Percentiles rank a stretch among this genome's conserved stretches.
phyloP scores from a whole-genome alignment of 2,797 vertebrate species.

The Cygnus olor region DNA sequence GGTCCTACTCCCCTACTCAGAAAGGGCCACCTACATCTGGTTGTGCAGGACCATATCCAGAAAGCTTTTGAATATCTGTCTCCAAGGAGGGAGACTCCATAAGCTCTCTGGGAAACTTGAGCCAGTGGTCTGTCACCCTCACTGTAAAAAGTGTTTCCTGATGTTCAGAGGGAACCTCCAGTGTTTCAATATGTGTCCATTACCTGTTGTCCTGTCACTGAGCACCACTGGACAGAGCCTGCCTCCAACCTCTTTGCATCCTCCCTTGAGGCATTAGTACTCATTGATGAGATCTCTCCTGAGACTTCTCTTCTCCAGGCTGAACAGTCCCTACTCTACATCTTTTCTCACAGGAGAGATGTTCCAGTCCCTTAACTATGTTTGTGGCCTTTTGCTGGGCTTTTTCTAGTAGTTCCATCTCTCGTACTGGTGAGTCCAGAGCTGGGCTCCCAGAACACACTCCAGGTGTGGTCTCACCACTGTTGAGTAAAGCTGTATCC shows the following conservation, averaged over 20 bases:
- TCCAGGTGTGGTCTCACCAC: neutral
- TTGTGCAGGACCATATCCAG: neutral
- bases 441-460: rapidly evolving
- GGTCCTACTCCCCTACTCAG: neutral
- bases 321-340: neutral
- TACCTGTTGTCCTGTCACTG: neutral
- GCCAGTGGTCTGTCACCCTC: neutral
- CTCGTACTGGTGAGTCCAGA: neutral
- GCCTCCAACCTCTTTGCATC: neutral
- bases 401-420: neutral
- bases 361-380: neutral
- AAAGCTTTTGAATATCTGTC: neutral
- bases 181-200: neutral
- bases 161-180: neutral
- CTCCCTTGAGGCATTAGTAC: neutral
- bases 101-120: neutral
- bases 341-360: neutral
- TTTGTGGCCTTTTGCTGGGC: neutral
- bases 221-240: neutral
- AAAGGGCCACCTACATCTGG: neutral
- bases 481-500: neutral
- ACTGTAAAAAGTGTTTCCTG: neutral
- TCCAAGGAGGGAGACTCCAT: neutral
- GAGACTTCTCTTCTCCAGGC: neutral
- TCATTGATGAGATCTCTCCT: neutral